A percentile compares a stretch with the other conserved stretches of the same genome.
phyloP scores from a whole-genome alignment of 1,140 invertebrate genomes.

The Hesperophylax magnus region DNA sequence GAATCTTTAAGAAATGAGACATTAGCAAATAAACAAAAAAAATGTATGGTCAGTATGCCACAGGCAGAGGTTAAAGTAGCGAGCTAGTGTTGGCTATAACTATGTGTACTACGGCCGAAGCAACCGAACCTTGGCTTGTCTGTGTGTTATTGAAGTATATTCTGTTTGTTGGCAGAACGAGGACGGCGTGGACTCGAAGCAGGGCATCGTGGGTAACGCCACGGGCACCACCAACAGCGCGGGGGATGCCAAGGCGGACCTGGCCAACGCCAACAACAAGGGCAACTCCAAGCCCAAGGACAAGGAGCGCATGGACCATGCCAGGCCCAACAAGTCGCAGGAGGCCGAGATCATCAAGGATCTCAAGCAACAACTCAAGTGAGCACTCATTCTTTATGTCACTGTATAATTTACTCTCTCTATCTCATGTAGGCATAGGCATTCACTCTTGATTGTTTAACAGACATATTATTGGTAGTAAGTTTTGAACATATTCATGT shows the following conservation, averaged over 20 bases:
- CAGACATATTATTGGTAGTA: too few species aligned
- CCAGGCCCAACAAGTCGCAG: slow-evolving; percentile 69
- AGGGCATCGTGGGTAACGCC: slow-evolving; percentile 45
- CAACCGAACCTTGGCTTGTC: not conserved
- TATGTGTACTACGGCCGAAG: not conserved
- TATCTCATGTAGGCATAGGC: too few species aligned
- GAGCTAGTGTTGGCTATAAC: not conserved
- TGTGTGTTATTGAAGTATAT: not conserved
- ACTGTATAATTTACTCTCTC: too few species aligned
- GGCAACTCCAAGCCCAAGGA: slow-evolving; percentile 52
- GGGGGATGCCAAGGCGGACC: slow-evolving; percentile 53
- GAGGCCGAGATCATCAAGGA: slow-evolving; percentile 82
- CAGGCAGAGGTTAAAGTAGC: too few species aligned
- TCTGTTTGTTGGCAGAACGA: slow-evolving; percentile 39
- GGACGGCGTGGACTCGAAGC: slow-evolving; percentile 52
- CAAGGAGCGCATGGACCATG: slow-evolving; percentile 60
- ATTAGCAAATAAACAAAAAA: too few species aligned
- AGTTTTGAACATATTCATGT: too few species aligned
- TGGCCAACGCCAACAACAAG: slow-evolving; percentile 50
- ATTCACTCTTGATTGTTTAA: too few species aligned
- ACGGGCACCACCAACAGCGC: slow-evolving; percentile 47
- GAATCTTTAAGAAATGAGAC: too few species aligned
- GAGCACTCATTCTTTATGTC: slow-evolving; percentile 61
- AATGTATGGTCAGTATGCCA: too few species aligned
- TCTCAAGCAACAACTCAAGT: slow-evolving; percentile 93